Evolutionary conservation across 2,113 vertebrate species (phyloP).

Genomic region (Semicossyphus pulcher): DNA sequence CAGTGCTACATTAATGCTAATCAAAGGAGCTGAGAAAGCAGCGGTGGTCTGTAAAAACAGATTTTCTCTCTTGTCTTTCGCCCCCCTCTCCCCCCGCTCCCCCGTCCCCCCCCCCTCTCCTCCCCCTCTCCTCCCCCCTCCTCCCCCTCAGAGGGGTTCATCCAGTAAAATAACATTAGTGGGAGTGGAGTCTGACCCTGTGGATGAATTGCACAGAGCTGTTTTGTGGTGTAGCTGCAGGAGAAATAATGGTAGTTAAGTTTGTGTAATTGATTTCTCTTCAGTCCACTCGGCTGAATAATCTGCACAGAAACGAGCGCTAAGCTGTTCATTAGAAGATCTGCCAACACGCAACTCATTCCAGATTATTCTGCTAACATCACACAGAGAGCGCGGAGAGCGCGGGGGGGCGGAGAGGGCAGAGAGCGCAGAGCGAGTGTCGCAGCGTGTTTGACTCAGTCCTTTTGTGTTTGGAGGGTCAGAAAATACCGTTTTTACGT

Average conservation of each 20-base stretch:
- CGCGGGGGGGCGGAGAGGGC: conserved; percentile 33
- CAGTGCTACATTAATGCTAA: conserved; percentile 75
- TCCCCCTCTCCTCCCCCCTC: no score
- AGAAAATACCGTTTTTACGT: no score
- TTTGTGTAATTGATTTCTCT: conserved; percentile 79
- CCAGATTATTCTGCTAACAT: conserved; percentile 67
- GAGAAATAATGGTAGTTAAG: conserved; percentile 73
- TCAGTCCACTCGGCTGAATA: conserved; percentile 81
- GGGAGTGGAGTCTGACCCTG: conserved; percentile 63
- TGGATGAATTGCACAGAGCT: conserved; percentile 57
- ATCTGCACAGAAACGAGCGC: conserved; percentile 74
- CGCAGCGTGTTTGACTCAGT: conserved; percentile 24
- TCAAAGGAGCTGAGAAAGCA: conserved; percentile 72
- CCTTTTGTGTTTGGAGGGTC: conserved; percentile 37
- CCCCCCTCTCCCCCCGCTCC: background rate
- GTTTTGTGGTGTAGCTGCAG: conserved; percentile 38
- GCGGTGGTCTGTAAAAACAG: conserved; percentile 73
- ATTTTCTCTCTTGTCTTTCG: conserved; percentile 70
- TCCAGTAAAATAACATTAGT: conserved; percentile 50
- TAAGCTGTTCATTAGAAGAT: conserved; percentile 75
- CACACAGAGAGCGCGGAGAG: conserved; percentile 57
- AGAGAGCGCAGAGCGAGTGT: background rate
- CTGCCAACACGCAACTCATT: conserved; percentile 78
- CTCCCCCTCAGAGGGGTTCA: conserved; percentile 37
- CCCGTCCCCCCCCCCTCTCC: no score